Evolutionary conservation across 1,140 invertebrate genomes (phyloP).

Genomic region (Drosophila gunungcola): DNA sequence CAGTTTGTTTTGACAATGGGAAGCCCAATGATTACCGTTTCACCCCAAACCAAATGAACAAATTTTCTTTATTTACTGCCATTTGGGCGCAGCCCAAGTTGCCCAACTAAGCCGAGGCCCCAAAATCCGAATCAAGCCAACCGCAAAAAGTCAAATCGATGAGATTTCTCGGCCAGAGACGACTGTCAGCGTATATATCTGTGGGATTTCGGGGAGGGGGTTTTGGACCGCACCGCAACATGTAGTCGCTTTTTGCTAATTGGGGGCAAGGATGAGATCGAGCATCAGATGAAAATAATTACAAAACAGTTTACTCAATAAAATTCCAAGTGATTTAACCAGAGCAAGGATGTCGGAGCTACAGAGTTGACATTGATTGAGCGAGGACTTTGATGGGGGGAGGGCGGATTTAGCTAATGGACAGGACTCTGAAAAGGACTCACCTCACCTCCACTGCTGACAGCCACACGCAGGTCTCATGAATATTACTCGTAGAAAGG

Average conservation of each 20-base stretch:
- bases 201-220: neutral
- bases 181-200: neutral
- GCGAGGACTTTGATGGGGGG: slow-evolving; percentile 55
- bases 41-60: slow-evolving; percentile 1
- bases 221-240: slow-evolving; percentile 45
- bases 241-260: slow-evolving; percentile 76
- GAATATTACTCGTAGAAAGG: slow-evolving; percentile 4
- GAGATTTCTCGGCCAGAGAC: neutral
- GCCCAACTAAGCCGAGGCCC: neutral
- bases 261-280: slow-evolving; percentile 41
- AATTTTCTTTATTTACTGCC: slow-evolving; percentile 4
- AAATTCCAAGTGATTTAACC: slow-evolving; percentile 79
- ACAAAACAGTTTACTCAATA: slow-evolving; percentile 80
- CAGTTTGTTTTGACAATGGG: neutral
- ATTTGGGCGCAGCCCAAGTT: slow-evolving; percentile 7
- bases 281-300: slow-evolving; percentile 74
- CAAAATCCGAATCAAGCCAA: neutral
- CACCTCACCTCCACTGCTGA: slow-evolving; percentile 37
- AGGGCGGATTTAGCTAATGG: slow-evolving; percentile 5
- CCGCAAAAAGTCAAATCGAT: slow-evolving; percentile 12
- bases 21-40: slow-evolving; percentile 5
- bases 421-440: slow-evolving; percentile 21
- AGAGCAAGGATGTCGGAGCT: slow-evolving; percentile 36
- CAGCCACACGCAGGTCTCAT: slow-evolving; percentile 22
- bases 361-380: slow-evolving; percentile 73